Evolutionary conservation across 1,140 invertebrate genomes (phyloP).

Genomic region (Subanguina moxae): DNA sequence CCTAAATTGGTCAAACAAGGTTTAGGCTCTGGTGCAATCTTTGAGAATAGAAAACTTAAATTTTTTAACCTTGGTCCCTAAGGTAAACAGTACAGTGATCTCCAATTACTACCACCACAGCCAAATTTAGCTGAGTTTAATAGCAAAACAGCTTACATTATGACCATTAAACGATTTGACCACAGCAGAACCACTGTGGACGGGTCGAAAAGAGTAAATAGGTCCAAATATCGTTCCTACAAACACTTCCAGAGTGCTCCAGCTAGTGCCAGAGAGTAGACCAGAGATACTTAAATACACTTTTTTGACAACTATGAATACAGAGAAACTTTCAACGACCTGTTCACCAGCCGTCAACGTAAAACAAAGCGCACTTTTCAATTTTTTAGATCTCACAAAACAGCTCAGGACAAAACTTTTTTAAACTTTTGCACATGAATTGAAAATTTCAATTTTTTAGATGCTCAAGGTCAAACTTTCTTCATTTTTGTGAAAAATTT

Average conservation of each 20-base stretch:
- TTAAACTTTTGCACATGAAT: too few relatives aligned
- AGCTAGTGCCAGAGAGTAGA: not conserved
- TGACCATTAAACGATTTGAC: not conserved
- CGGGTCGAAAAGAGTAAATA: not conserved
- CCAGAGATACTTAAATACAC: not conserved
- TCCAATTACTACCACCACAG: not conserved
- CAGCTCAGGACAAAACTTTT: too few relatives aligned
- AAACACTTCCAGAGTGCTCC: not conserved
- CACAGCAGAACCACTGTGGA: not conserved
- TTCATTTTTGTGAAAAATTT: too few relatives aligned
- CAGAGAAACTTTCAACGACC: too few relatives aligned
- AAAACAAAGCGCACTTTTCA: too few relatives aligned
- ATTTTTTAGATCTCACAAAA: too few relatives aligned
- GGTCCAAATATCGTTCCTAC: not conserved
- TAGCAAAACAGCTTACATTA: not conserved
- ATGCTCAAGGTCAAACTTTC: too few relatives aligned
- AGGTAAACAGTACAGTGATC: not conserved
- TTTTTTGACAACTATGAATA: too few relatives aligned
- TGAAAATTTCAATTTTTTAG: too few relatives aligned
- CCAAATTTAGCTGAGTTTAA: constrained; percentile 2
- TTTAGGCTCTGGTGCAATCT: not conserved
- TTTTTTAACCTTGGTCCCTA: not conserved
- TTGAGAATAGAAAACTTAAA: too few relatives aligned
- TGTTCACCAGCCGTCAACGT: too few relatives aligned
- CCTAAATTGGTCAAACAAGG: not conserved